Evolutionary conservation across 2,797 vertebrate species (phyloP), one percentile per base, ranked within the genome.

Genomic region (Luscinia megarhynchos): DNA sequence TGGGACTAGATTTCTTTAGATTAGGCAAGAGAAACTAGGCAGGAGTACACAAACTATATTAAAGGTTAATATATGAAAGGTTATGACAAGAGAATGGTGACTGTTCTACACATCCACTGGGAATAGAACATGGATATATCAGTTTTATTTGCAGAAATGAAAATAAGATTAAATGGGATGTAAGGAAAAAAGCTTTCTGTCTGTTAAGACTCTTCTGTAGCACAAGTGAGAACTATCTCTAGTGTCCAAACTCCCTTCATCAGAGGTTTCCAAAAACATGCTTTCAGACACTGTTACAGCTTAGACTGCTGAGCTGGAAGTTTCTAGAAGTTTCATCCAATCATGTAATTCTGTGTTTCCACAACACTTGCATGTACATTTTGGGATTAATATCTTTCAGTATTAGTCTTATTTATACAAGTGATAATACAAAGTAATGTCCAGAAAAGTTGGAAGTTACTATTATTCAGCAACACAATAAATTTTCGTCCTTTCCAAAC

Each of bases 41-140:
- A 80, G 55, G 36, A 83, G 54, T 72, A 72, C n/a, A 66, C 43
- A 92, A 93, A 51, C 38, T 68, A 29, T 64, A 75, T 15, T 41
- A 87, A 93, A 92, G 62, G 81, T 87, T 93, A 91, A 79, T 78
- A 82, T n/a, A 91, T 22, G 36, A 92, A 79, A 93, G 40, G 16
- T 70, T 89, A 34, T 57, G 41, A 77, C 75, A 83, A 58, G 75
- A 87, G 50, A 74, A 75, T 75, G 78, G 74, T 59, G 70, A 88
- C 62, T 76, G 43, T 82, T 91, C 70, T 87, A 81, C 74, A 88
- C 11, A 50, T 73, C 63, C 43, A 57, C 51, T 50, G 80, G 69
- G 83, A 96, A 73, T 1, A 87, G 55, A 87, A 76, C 63, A 90
- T 2, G 29, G 67, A 43, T 78, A 69, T 23, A 81, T 57, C 17